Percentiles rank a stretch among this genome's conserved stretches.
Conservation (phyloP, 2,888 invertebrate species). For the Cataglyphis albicans region DNA sequence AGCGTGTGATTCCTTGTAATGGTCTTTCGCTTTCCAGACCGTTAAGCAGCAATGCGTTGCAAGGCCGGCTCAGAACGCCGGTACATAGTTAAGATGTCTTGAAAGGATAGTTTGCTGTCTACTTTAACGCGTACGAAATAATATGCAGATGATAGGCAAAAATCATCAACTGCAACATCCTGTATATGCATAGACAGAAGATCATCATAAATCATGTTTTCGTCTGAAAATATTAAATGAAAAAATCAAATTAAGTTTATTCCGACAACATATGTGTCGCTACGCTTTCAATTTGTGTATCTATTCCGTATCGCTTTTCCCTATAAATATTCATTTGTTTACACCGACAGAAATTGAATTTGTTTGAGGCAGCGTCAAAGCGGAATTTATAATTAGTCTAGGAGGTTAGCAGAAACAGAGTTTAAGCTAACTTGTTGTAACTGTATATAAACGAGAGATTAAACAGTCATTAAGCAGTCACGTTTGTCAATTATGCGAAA, state of each 20-base stretch:
- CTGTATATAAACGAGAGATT: slow-evolving; percentile 26
- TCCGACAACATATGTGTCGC: neutral
- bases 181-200: neutral
- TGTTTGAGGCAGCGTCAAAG: slow-evolving; percentile 27
- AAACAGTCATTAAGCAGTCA: slow-evolving; percentile 34
- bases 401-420: slow-evolving; percentile 21
- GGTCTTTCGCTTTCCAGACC: slow-evolving; percentile 77
- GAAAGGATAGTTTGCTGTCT: slow-evolving; percentile 31
- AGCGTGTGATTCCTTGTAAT: slow-evolving; percentile 79
- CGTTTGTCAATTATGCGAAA: slow-evolving; percentile 27
- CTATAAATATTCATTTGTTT: slow-evolving; percentile 51
- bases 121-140: slow-evolving; percentile 35
- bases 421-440: slow-evolving; percentile 7
- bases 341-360: slow-evolving; percentile 33
- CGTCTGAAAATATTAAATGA: neutral
- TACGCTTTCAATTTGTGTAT: slow-evolving; percentile 1
- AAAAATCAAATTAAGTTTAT: neutral
- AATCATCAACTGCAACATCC: neutral
- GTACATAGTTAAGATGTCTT: slow-evolving; percentile 68
- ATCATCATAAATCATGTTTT: neutral
- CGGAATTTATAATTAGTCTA: slow-evolving; percentile 43
- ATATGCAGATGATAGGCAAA: neutral
- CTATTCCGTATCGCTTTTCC: slow-evolving; percentile 12
- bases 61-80: slow-evolving; percentile 48
- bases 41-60: slow-evolving; percentile 71